Percentiles rank a stretch among this genome's conserved stretches.
phyloP scores from a whole-genome alignment of 2,113 vertebrate species.

The Hystrix brachyura region DNA sequence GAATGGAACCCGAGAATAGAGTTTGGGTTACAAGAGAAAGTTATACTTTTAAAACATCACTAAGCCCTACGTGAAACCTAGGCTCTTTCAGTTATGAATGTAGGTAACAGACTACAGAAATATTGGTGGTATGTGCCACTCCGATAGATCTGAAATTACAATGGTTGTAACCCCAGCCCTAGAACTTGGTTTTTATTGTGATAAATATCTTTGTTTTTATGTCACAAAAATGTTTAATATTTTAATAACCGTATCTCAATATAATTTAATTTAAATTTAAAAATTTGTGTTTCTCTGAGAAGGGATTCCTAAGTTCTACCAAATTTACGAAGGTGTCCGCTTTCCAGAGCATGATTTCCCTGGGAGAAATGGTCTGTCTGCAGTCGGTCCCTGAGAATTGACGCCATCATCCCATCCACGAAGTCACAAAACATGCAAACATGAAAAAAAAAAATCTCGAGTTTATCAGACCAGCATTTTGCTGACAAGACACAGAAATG shows the following conservation, averaged over 20 bases:
- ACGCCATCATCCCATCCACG: neutral
- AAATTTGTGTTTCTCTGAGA: neutral
- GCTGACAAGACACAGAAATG: neutral
- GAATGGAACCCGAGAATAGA: neutral
- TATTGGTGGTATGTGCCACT: neutral
- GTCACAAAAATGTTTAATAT: neutral
- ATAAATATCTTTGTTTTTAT: conserved; percentile 4
- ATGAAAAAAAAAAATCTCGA: neutral
- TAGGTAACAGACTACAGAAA: neutral
- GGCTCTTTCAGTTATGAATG: neutral
- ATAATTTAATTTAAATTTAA: neutral
- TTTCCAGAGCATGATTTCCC: neutral
- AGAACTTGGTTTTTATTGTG: neutral
- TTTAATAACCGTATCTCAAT: neutral
- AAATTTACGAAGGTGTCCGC: neutral
- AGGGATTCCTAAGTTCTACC: neutral
- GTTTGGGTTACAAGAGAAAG: neutral
- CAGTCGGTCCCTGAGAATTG: neutral
- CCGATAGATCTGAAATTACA: neutral
- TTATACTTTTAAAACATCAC: neutral
- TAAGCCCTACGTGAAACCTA: neutral
- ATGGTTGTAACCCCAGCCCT: neutral
- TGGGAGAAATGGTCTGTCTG: neutral
- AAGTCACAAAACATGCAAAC: neutral
- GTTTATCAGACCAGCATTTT: neutral